Conservation (phyloP, 2,113 vertebrate species). For the Pelmatolapia mariae region DNA sequence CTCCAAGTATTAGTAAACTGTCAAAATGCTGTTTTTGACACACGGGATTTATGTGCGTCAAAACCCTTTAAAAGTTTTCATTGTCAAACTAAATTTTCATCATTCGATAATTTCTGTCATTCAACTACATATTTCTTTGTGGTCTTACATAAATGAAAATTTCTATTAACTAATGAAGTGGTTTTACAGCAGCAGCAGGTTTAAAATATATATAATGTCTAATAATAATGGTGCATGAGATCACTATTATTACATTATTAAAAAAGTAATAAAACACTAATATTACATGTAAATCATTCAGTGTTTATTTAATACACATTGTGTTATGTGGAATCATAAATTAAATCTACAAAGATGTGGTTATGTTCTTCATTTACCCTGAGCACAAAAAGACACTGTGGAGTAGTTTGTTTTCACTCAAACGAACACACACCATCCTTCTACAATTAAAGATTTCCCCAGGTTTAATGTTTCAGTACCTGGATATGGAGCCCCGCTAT, state of each 20-base stretch:
- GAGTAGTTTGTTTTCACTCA: neutral
- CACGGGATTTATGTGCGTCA: neutral
- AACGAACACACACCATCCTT: neutral
- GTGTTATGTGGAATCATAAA: neutral
- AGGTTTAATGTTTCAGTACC: neutral
- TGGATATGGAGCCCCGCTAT: neutral
- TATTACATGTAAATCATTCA: neutral
- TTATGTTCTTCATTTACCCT: neutral
- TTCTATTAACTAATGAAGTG: neutral
- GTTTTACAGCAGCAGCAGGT: neutral
- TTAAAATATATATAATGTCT: neutral
- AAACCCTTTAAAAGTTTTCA: neutral
- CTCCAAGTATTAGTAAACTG: neutral
- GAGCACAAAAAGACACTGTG: neutral
- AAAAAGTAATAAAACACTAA: neutral
- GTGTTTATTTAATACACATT: neutral
- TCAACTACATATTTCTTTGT: neutral
- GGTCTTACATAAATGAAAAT: neutral
- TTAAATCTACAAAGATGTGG: neutral
- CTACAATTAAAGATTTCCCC: neutral
- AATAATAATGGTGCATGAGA: neutral
- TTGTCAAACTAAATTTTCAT: neutral
- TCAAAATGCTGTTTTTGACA: neutral
- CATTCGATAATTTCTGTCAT: neutral
- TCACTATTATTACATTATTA: neutral